phyloP scores from a whole-genome alignment of 2,797 vertebrate genomes.

The Enteromius unitaeniatus region DNA sequence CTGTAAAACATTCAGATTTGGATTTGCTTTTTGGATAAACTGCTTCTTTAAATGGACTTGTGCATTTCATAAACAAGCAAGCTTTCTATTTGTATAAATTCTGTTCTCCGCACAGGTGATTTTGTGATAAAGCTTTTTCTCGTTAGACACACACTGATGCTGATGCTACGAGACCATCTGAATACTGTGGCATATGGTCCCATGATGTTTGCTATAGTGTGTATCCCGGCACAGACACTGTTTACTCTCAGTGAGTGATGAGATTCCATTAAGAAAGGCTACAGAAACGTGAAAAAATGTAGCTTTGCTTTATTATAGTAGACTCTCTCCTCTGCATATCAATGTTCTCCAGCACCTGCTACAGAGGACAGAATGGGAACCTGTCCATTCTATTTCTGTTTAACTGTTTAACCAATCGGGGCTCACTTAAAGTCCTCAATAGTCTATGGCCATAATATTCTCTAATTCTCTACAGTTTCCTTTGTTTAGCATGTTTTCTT shows the following conservation, averaged over 20 bases:
- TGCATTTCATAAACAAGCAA: conserved; percentile 5
- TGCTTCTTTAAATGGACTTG: background rate
- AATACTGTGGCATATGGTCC: conserved; percentile 42
- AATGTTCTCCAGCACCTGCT: conserved; percentile 35
- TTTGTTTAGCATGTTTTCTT: background rate
- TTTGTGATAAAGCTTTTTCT: conserved; percentile 38
- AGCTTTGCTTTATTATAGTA: conserved; percentile 40
- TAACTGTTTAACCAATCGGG: conserved; percentile 2
- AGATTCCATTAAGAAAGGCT: conserved; percentile 41
- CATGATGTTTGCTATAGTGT: conserved; percentile 46
- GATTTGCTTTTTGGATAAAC: background rate
- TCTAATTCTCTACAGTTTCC: background rate
- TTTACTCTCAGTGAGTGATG: conserved; percentile 46
- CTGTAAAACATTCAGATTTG: too few relatives aligned
- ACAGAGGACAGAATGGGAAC: background rate
- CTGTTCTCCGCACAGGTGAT: conserved; percentile 30
- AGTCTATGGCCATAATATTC: background rate
- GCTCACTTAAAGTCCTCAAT: conserved; percentile 6
- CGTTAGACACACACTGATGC: conserved; percentile 37
- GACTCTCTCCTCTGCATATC: conserved; percentile 23
- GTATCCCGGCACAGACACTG: conserved; percentile 37
- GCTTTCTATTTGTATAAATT: conserved; percentile 3
- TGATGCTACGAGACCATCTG: conserved; percentile 40
- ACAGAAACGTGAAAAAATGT: conserved; percentile 38
- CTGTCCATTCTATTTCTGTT: conserved; percentile 30